phyloP scores from a whole-genome alignment of 2,113 vertebrate genomes.

The Corvus hawaiiensis region DNA sequence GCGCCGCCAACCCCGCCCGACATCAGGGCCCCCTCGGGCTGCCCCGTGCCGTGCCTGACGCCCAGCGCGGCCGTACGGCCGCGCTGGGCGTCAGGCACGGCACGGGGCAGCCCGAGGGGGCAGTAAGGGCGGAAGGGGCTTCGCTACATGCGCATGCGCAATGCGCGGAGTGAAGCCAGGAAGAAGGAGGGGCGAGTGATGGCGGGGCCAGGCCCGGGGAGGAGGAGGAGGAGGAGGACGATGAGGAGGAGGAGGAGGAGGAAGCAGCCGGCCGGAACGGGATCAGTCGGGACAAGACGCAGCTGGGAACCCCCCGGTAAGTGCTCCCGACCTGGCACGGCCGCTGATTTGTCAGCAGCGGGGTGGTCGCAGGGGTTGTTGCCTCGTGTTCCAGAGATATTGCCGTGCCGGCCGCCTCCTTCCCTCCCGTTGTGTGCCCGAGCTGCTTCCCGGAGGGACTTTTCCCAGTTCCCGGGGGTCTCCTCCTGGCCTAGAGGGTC shows the following conservation, averaged over 20 bases:
- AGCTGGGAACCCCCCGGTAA: background rate
- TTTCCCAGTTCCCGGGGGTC: accelerated
- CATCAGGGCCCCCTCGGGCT: too few species aligned
- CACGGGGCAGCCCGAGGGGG: too few species aligned
- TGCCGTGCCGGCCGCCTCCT: too few species aligned
- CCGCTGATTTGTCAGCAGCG: background rate
- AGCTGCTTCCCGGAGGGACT: background rate
- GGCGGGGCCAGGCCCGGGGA: too few species aligned
- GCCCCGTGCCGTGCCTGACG: too few species aligned
- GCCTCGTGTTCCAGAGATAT: background rate
- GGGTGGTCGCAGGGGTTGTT: background rate
- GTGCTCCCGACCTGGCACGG: background rate
- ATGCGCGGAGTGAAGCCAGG: background rate
- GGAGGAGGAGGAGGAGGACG: too few species aligned
- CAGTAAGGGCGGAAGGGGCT: background rate
- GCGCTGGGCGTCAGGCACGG: too few species aligned
- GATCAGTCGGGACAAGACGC: too few species aligned
- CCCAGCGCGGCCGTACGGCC: too few species aligned
- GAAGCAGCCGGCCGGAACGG: background rate
- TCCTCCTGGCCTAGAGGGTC: accelerated
- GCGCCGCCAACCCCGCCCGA: too few species aligned
- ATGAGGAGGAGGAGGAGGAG: background rate
- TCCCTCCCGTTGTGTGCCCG: background rate
- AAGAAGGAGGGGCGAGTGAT: background rate
- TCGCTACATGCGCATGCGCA: accelerated